Evolutionary conservation across 2,797 vertebrate species (phyloP), one percentile per base, ranked within the genome.

Genomic region (Acropternis orthonyx): DNA sequence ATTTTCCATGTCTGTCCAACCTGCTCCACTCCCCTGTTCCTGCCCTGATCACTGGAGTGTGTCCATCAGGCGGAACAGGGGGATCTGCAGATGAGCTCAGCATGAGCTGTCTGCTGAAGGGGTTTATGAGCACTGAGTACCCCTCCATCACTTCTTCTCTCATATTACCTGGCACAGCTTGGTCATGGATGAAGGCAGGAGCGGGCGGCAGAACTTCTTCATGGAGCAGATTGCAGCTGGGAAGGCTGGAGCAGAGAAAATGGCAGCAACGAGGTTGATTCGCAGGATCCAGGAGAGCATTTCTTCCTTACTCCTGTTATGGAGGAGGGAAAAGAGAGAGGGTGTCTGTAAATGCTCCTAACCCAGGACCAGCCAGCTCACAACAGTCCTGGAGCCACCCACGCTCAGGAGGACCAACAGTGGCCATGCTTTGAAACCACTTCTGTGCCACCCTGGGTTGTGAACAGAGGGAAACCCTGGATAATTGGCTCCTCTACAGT

Each of bases 211-310:
- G 97, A 99, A 99, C 95, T 99, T 99, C 97, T 99, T 99, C 99
- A 99, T 99, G 90, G 99, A 99, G 88, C 99, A 99, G 37, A 99
- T 99, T 14, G 99, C 99, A 22, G 99, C 99, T 22, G 99, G 99
- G 96, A 99, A 99, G 65, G 99, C 99, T 0, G 99, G 99, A 54
- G 99, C 99, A 3, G 99, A 99, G 97, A 99, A 99, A 91, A 99
- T 98, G 56, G 99, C 99, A 5, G 99, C 99, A 80, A 99, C 99
- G 16, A 99, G 97, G 97, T 99, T 99, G 97, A 99, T 99, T 91
- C 99, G 96, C 93, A 99, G 98, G 93, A 99, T 99, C 99, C 99
- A 99, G 39, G 99, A 99, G 89, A 99, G 98, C 99, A 99, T 99
- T 96, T 99, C 99, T 92, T 99, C 99, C 94, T 99, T 99, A 78